These are phyloP conservation scores for Araneus ventricosus DNA, from an alignment of 1,140 invertebrate species.

Conservation along the genomic window DNA sequence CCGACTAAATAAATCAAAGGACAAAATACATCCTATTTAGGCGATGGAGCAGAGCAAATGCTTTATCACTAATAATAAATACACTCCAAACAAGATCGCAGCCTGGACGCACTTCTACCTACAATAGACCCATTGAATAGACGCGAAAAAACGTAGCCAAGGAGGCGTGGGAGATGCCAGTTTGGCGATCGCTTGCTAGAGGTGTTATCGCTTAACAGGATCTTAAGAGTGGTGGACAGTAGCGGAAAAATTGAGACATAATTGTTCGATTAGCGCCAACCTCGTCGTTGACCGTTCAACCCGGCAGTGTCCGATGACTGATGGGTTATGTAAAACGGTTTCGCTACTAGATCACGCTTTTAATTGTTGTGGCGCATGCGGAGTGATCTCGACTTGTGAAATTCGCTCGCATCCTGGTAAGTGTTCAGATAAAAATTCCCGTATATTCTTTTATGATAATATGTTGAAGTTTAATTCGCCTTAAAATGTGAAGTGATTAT, in stretches of 20 bases:
- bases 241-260: slow-evolving; percentile 37
- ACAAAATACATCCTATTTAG: slow-evolving; percentile 26
- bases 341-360: background rate
- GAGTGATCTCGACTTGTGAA: background rate
- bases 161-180: slow-evolving; percentile 44
- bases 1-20: slow-evolving; percentile 5
- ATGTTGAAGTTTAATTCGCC: too few relatives aligned
- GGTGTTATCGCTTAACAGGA: slow-evolving; percentile 7
- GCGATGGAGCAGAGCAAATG: background rate
- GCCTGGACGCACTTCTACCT: slow-evolving; percentile 12
- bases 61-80: slow-evolving; percentile 8
- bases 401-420: too few relatives aligned
- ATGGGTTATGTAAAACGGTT: slow-evolving; percentile 7
- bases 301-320: background rate
- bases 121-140: slow-evolving; percentile 5
- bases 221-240: slow-evolving; percentile 43
- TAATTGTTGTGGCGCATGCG: background rate
- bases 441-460: too few relatives aligned
- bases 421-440: too few relatives aligned
- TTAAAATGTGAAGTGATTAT: too few relatives aligned
- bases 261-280: slow-evolving; percentile 20
- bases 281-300: slow-evolving; percentile 8
- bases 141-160: background rate
- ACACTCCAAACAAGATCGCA: slow-evolving; percentile 1
- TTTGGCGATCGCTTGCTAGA: slow-evolving; percentile 27